Conservation (phyloP, 2,888 invertebrate genomes). For the Hermodice carunculata region DNA sequence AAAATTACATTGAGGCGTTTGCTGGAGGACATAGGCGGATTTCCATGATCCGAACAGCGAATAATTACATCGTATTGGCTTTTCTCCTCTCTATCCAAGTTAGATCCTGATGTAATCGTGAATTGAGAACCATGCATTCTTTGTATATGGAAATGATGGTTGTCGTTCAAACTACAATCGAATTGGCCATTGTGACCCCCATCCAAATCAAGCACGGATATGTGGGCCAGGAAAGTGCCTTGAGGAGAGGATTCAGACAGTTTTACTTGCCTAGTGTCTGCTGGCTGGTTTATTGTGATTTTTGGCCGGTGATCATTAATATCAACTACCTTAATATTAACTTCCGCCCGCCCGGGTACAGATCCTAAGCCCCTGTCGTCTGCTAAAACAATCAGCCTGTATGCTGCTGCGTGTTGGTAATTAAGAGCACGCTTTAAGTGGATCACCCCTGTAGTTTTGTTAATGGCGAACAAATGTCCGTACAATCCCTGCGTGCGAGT, state of each 20-base stretch:
- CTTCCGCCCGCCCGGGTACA: slow-evolving; percentile 11
- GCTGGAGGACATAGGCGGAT: slow-evolving; percentile 9
- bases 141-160: neutral
- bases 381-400: slow-evolving; percentile 9
- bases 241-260: slow-evolving; percentile 18
- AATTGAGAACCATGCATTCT: slow-evolving; percentile 22
- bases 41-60: slow-evolving; percentile 22
- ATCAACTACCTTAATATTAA: slow-evolving; percentile 8
- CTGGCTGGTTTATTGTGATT: slow-evolving; percentile 18
- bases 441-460: slow-evolving; percentile 13
- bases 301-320: slow-evolving; percentile 19
- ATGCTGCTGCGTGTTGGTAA: slow-evolving; percentile 6
- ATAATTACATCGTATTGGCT: slow-evolving; percentile 15
- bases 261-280: slow-evolving; percentile 6
- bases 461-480: slow-evolving; percentile 15
- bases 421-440: slow-evolving; percentile 12
- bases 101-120: slow-evolving; percentile 79
- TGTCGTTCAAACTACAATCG: slow-evolving; percentile 19
- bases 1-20: slow-evolving; percentile 12
- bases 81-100: slow-evolving; percentile 82
- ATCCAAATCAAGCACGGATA: slow-evolving; percentile 24
- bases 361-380: slow-evolving; percentile 16
- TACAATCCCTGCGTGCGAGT: slow-evolving; percentile 7
- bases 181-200: slow-evolving; percentile 21
- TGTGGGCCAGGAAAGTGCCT: slow-evolving; percentile 22